These are phyloP conservation scores for Vimba vimba DNA, from an alignment of 2,113 vertebrate genomes.

Conservation along the genomic window DNA sequence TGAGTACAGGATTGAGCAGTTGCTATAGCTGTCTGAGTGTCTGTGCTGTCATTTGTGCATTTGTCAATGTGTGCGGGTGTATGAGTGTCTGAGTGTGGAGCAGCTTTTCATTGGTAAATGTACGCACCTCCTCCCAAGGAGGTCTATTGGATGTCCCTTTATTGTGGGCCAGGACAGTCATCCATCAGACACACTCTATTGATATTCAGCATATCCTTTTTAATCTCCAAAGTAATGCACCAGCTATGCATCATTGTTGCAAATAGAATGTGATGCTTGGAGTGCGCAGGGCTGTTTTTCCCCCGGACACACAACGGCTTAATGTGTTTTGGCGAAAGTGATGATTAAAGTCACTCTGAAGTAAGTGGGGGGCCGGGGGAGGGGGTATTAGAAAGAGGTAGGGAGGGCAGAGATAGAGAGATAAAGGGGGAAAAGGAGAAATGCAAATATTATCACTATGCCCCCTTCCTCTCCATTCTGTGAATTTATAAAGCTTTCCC, in stretches of 20 bases:
- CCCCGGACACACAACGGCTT: constrained; percentile 72
- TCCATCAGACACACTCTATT: constrained; percentile 71
- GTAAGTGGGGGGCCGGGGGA: constrained; percentile 63
- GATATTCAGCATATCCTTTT: constrained; percentile 76
- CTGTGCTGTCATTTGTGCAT: constrained; percentile 59
- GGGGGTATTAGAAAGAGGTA: constrained; percentile 46
- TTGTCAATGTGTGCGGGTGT: constrained; percentile 44
- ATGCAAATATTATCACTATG: constrained; percentile 77
- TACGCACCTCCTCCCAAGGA: constrained; percentile 50
- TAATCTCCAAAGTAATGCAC: constrained; percentile 79
- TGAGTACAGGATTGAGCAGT: constrained; percentile 70
- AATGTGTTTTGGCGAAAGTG: constrained; percentile 80
- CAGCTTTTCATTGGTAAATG: constrained; percentile 52
- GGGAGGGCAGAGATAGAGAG: constrained; percentile 60
- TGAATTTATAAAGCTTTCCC: constrained; percentile 77
- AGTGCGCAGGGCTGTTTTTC: constrained; percentile 55
- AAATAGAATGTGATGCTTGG: constrained; percentile 73
- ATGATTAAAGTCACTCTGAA: constrained; percentile 80
- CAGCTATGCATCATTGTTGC: constrained; percentile 77
- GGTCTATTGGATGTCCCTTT: constrained; percentile 55
- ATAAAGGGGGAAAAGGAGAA: constrained; percentile 61
- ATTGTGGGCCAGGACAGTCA: constrained; percentile 64
- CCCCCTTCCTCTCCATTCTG: constrained; percentile 70
- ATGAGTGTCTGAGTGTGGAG: constrained; percentile 56
- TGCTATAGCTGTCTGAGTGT: constrained; percentile 64